Percentiles rank a stretch among this genome's conserved stretches.
These are phyloP conservation scores for Helicoverpa assulta DNA, from an alignment of 2,888 invertebrate species.

Conservation along the genomic window DNA sequence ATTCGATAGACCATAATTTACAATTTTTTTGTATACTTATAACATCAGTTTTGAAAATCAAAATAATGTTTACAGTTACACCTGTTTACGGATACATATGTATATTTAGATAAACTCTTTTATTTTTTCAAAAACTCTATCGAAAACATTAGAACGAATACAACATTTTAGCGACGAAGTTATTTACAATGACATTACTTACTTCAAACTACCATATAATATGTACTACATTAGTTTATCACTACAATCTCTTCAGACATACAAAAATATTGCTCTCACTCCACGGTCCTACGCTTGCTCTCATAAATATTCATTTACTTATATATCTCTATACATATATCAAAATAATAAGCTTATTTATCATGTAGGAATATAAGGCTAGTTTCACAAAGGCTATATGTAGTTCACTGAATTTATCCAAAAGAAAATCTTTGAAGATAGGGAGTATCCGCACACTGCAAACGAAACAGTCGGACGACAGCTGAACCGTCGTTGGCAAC, in stretches of 20 bases:
- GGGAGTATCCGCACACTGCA: too few relatives aligned
- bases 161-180: conserved; percentile 29
- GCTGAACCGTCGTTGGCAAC: too few relatives aligned
- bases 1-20: conserved; percentile 7
- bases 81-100: too few relatives aligned
- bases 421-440: too few relatives aligned
- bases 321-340: neutral
- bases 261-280: conserved; percentile 68
- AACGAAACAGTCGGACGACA: too few relatives aligned
- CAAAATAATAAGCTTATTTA: neutral
- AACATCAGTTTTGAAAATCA: too few relatives aligned
- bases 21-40: neutral
- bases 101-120: too few relatives aligned
- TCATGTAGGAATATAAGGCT: neutral
- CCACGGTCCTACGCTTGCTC: conserved; percentile 51
- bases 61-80: too few relatives aligned
- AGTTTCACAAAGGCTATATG: neutral
- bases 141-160: conserved; percentile 11
- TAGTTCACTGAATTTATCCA: neutral
- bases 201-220: conserved; percentile 29
- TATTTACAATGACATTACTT: conserved; percentile 46
- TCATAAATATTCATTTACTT: conserved; percentile 9
- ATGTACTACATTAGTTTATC: conserved; percentile 40
- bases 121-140: conserved; percentile 1
- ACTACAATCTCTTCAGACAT: conserved; percentile 54